Percentiles rank a stretch among this genome's conserved stretches.
Conservation (phyloP, 2,797 vertebrate species). For the Alfaro cultratus region DNA sequence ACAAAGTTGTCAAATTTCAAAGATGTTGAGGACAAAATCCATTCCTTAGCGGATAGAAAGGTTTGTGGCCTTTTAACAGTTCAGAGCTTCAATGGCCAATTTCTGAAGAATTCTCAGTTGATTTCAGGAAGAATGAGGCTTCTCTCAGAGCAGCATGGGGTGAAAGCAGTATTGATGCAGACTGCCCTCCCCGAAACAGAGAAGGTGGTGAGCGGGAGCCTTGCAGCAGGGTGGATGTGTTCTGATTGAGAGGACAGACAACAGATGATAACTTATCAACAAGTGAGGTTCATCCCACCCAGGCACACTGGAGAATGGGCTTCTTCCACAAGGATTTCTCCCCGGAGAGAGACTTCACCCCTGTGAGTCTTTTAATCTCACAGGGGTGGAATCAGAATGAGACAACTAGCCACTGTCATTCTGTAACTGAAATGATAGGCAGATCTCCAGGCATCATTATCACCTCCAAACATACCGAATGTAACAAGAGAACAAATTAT, state of each 20-base stretch:
- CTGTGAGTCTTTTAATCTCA: constrained; percentile 65
- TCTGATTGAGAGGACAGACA: constrained; percentile 66
- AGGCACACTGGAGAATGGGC: constrained; percentile 58
- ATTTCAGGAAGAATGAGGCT: constrained; percentile 36
- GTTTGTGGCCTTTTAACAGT: constrained; percentile 29
- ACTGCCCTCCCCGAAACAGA: constrained; percentile 35
- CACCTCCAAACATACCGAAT: constrained; percentile 17
- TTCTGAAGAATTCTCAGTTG: constrained; percentile 44
- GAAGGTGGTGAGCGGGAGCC: constrained; percentile 32
- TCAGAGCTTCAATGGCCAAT: constrained; percentile 45
- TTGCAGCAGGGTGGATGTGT: constrained; percentile 42
- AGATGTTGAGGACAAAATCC: constrained; percentile 16
- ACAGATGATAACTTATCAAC: constrained; percentile 73
- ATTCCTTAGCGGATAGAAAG: constrained; percentile 15
- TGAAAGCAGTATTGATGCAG: constrained; percentile 51
- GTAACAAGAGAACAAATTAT: constrained; percentile 16
- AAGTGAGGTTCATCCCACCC: constrained; percentile 52
- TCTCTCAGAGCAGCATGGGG: constrained; percentile 24
- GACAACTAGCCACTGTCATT: constrained; percentile 8
- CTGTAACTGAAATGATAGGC: constrained; percentile 41
- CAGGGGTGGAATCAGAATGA: constrained; percentile 45
- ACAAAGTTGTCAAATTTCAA: constrained; percentile 5
- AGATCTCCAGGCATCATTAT: constrained; percentile 7
- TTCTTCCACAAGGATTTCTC: constrained; percentile 51
- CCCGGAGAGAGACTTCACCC: constrained; percentile 25